phyloP scores from a whole-genome alignment of 2,888 invertebrate species.

The Nasonovia ribisnigri region DNA sequence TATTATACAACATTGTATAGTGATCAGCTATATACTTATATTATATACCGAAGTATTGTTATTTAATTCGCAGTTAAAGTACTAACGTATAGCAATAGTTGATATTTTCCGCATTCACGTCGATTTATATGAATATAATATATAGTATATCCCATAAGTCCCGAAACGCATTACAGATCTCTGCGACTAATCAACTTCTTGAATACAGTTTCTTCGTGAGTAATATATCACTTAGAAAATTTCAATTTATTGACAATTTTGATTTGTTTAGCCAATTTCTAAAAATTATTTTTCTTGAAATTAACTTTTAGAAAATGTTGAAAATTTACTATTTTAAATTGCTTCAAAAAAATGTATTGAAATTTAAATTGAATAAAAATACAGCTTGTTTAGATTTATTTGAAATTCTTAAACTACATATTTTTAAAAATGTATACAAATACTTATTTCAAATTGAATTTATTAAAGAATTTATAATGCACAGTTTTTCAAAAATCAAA shows the following conservation, averaged over 20 bases:
- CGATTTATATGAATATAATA: slow-evolving; percentile 37
- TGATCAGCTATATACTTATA: not conserved
- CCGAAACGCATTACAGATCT: not conserved
- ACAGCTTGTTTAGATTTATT: not conserved
- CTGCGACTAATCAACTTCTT: not conserved
- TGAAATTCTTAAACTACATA: not conserved
- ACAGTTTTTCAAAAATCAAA: not conserved
- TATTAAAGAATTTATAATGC: not conserved
- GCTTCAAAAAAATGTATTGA: not conserved
- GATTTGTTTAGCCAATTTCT: not conserved
- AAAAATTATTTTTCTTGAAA: not conserved
- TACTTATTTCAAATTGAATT: not conserved
- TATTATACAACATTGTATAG: not conserved
- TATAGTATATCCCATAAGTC: not conserved
- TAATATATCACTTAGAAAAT: not conserved
- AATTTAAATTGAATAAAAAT: not conserved
- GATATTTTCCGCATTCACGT: slow-evolving; percentile 50
- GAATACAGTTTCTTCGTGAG: not conserved
- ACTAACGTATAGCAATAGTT: not conserved
- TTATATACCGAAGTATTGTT: not conserved
- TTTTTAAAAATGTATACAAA: not conserved
- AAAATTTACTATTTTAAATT: not conserved
- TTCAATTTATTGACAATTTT: not conserved
- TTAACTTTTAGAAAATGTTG: not conserved
- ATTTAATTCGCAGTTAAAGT: slow-evolving; percentile 2